These are phyloP conservation scores for Clarias laeviceps DNA, from an alignment of 2,797 vertebrate species.

Conservation along the genomic window DNA sequence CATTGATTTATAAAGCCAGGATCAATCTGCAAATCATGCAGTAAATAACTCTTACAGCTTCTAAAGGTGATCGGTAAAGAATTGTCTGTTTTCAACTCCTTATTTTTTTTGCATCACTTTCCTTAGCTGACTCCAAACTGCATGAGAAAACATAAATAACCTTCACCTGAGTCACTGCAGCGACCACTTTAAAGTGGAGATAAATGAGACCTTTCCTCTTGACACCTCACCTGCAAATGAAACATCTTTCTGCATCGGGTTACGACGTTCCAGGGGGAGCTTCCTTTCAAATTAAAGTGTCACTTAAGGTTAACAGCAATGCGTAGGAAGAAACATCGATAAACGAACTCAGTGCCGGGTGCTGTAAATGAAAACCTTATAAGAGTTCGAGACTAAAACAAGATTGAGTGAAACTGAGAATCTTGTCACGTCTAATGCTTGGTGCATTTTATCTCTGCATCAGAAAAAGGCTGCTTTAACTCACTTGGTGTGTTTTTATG, in stretches of 20 bases:
- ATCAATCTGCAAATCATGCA: not conserved
- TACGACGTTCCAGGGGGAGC: constrained; percentile 61
- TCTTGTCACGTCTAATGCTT: constrained; percentile 40
- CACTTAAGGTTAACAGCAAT: constrained; percentile 80
- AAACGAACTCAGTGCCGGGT: constrained; percentile 43
- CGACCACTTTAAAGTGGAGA: constrained; percentile 57
- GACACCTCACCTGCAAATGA: constrained; percentile 57
- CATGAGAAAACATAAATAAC: constrained; percentile 63
- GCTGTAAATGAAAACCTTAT: constrained; percentile 46
- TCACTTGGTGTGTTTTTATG: no score
- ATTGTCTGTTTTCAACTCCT: not conserved
- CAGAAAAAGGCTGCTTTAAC: not conserved
- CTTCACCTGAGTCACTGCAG: constrained; percentile 68
- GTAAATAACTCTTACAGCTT: not conserved
- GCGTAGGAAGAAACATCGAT: constrained; percentile 57
- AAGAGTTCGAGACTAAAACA: constrained; percentile 46
- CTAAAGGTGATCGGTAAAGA: not conserved
- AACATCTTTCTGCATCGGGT: constrained; percentile 27
- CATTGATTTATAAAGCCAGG: not conserved
- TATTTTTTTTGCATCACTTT: not conserved
- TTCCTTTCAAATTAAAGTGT: constrained; percentile 79
- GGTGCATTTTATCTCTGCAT: constrained; percentile 37
- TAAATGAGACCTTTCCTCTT: constrained; percentile 62
- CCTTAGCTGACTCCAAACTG: constrained; percentile 27
- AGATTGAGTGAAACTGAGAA: constrained; percentile 20